Conservation (phyloP, 2,888 invertebrate species). For the Hirtodrosophila confusa region DNA sequence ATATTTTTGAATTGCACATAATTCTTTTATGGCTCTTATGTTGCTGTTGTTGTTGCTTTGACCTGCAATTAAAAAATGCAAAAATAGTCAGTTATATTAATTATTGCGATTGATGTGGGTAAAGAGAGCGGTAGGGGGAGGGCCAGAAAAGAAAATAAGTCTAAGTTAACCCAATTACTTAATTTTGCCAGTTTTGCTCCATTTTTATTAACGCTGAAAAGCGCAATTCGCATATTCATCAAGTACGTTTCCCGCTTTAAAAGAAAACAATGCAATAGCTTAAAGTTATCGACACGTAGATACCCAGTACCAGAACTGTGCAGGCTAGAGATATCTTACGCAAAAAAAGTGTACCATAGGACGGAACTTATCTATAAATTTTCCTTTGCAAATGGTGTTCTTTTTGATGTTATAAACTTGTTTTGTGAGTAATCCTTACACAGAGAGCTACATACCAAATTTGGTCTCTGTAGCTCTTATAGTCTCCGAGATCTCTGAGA, state of each 20-base stretch:
- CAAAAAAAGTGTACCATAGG: too few species aligned
- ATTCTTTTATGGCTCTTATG: slow-evolving; percentile 10
- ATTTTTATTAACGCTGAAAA: slow-evolving; percentile 12
- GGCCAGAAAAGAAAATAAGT: slow-evolving; percentile 1
- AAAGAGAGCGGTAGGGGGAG: background rate
- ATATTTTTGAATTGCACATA: slow-evolving; percentile 21
- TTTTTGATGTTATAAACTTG: too few species aligned
- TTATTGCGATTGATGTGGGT: background rate
- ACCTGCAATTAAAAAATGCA: slow-evolving; percentile 29
- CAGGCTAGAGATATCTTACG: too few species aligned
- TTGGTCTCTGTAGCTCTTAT: too few species aligned
- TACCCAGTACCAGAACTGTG: too few species aligned
- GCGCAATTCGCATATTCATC: slow-evolving; percentile 35
- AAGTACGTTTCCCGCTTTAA: slow-evolving; percentile 8
- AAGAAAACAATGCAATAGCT: too few species aligned
- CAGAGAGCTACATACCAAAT: too few species aligned
- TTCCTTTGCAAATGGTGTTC: too few species aligned
- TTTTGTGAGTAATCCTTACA: too few species aligned
- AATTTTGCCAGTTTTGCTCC: slow-evolving; percentile 11
- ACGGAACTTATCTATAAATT: too few species aligned
- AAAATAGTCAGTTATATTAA: background rate
- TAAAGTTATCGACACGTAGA: too few species aligned
- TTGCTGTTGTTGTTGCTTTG: slow-evolving; percentile 9
- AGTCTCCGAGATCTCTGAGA: too few species aligned
- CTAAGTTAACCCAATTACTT: slow-evolving; percentile 14